Evolutionary conservation across 1,140 invertebrate species (phyloP).

Genomic region (Pectinophora gossypiella): DNA sequence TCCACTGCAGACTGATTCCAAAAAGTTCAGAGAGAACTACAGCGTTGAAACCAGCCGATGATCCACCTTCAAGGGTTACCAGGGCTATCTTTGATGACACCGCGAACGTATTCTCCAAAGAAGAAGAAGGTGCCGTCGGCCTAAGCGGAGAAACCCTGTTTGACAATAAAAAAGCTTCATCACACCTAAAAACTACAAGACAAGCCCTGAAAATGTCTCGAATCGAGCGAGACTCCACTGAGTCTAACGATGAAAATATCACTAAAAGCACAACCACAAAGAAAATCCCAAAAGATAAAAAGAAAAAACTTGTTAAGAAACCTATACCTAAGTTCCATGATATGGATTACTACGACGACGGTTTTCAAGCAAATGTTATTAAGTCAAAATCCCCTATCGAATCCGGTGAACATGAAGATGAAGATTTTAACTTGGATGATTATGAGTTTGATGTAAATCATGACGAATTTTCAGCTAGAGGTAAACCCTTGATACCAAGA

Average conservation of each 20-base stretch:
- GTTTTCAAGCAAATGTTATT: slow-evolving; percentile 33
- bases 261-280: no score
- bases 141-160: no score
- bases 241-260: neutral
- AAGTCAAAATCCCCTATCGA: slow-evolving; percentile 26
- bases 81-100: slow-evolving; percentile 17
- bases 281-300: no score
- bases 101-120: slow-evolving; percentile 10
- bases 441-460: slow-evolving; percentile 63
- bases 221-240: neutral
- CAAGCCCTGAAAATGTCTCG: neutral
- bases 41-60: slow-evolving; percentile 7
- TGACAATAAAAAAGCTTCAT: no score
- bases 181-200: no score
- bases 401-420: slow-evolving; percentile 54
- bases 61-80: slow-evolving; percentile 12
- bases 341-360: slow-evolving; percentile 38
- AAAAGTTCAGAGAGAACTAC: slow-evolving; percentile 16
- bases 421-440: slow-evolving; percentile 58
- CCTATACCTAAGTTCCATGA: slow-evolving; percentile 53
- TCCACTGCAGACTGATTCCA: slow-evolving; percentile 14
- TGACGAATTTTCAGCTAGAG: slow-evolving; percentile 50
- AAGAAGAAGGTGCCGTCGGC: no score
- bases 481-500: slow-evolving; percentile 46
- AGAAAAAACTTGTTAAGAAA: slow-evolving; percentile 38